Evolutionary conservation across 2,888 invertebrate species (phyloP).

Genomic region (Taphrorychus bicolor): DNA sequence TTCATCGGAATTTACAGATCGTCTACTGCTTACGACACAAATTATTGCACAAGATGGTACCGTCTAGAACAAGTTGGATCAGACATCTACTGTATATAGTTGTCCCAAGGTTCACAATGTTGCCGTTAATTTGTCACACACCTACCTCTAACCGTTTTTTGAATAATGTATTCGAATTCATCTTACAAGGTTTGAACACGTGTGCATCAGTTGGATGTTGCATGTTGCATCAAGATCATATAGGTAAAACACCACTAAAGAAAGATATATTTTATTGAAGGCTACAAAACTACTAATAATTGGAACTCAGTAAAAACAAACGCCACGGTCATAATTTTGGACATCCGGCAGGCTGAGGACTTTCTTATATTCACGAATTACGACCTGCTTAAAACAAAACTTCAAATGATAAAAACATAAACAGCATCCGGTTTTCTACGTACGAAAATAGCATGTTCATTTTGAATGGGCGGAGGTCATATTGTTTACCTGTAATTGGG

Average conservation of each 20-base stretch:
- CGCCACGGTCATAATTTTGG: slow-evolving; percentile 17
- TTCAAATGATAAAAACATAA: slow-evolving; percentile 23
- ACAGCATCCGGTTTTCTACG: slow-evolving; percentile 21
- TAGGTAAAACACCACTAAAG: too few relatives aligned
- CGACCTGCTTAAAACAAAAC: slow-evolving; percentile 16
- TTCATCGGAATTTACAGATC: slow-evolving; percentile 17
- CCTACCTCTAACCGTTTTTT: neutral
- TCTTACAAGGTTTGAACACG: neutral
- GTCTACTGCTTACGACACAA: neutral
- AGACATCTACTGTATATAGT: neutral
- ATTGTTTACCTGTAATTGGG: neutral
- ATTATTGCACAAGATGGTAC: neutral
- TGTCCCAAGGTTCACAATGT: neutral
- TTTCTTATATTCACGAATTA: slow-evolving; percentile 19
- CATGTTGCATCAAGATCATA: too few relatives aligned
- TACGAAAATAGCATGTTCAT: slow-evolving; percentile 16
- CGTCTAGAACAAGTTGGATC: neutral
- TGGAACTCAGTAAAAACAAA: too few relatives aligned
- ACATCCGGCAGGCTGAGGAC: slow-evolving; percentile 19
- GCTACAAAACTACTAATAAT: too few relatives aligned
- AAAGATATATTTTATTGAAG: too few relatives aligned
- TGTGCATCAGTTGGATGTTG: neutral
- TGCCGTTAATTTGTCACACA: neutral
- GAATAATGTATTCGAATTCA: neutral
- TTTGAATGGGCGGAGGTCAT: slow-evolving; percentile 5